These are phyloP conservation scores for Hemicordylus capensis DNA, from an alignment of 2,113 vertebrate genomes.

Conservation along the genomic window DNA sequence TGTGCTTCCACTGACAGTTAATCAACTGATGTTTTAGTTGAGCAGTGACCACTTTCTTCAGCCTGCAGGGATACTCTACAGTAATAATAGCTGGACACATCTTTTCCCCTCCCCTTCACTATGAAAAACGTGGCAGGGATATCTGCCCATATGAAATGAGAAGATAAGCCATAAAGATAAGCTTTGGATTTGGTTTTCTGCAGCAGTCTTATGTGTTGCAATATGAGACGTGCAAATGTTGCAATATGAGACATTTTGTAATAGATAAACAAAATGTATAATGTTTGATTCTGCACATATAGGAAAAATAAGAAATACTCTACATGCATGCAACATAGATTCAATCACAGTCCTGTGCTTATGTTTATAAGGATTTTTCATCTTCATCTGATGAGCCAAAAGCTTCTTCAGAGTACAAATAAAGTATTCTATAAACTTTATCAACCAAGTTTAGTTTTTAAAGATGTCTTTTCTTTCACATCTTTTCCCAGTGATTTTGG, in stretches of 20 bases:
- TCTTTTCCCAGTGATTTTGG: background rate
- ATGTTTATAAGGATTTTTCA: background rate
- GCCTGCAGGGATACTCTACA: too few species aligned
- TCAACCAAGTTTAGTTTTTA: background rate
- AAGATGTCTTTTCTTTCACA: background rate
- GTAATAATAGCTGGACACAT: too few species aligned
- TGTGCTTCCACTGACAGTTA: too few species aligned
- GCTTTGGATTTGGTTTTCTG: background rate
- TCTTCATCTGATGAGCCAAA: background rate
- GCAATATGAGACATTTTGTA: background rate
- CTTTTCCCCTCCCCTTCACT: too few species aligned
- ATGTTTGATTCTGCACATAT: background rate
- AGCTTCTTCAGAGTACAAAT: background rate
- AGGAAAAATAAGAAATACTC: background rate
- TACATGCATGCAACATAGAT: background rate
- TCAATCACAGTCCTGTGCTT: background rate
- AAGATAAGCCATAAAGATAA: background rate
- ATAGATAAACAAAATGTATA: conserved; percentile 3
- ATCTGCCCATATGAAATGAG: too few species aligned
- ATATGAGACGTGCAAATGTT: background rate
- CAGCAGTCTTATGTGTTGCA: background rate
- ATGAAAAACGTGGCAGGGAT: too few species aligned
- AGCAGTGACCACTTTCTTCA: too few species aligned
- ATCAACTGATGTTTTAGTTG: too few species aligned
- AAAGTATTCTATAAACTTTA: background rate